These are phyloP conservation scores for Chrysochloris asiatica DNA, from an alignment of 2,113 vertebrate genomes.

Conservation along the genomic window DNA sequence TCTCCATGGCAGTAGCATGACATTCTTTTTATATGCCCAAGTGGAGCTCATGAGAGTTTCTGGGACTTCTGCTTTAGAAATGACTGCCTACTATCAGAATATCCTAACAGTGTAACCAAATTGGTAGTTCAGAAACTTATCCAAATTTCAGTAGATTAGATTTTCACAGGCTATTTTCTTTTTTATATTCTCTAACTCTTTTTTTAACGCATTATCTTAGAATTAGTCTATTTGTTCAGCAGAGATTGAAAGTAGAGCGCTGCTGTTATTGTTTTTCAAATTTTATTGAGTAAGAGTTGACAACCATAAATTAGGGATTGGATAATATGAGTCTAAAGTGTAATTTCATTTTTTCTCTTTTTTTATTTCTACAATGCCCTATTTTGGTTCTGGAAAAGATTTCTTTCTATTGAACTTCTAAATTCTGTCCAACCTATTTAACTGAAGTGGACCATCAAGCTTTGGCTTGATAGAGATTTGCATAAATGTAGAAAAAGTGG, in stretches of 20 bases:
- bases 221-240: slow-evolving; percentile 27
- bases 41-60: not conserved
- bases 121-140: not conserved
- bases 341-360: not conserved
- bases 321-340: not conserved
- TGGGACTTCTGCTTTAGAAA: slow-evolving; percentile 23
- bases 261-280: not conserved
- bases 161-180: not conserved
- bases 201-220: slow-evolving; percentile 25
- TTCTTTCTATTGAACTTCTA: slow-evolving; percentile 25
- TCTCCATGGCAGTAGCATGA: slow-evolving; percentile 5
- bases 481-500: slow-evolving; percentile 27
- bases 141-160: slow-evolving; percentile 8
- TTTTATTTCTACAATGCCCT: not conserved
- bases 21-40: slow-evolving; percentile 1
- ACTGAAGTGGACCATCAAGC: not conserved
- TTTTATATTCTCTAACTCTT: not conserved
- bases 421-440: slow-evolving; percentile 25
- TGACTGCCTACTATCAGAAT: slow-evolving; percentile 11
- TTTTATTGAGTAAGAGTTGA: not conserved
- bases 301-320: not conserved
- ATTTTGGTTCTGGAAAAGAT: not conserved
- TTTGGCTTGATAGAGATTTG: slow-evolving; percentile 21
- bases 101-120: slow-evolving; percentile 8
- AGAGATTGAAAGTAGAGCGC: slow-evolving; percentile 4